phyloP scores from a whole-genome alignment of 2,888 invertebrate genomes.

The Empis stercorea region DNA sequence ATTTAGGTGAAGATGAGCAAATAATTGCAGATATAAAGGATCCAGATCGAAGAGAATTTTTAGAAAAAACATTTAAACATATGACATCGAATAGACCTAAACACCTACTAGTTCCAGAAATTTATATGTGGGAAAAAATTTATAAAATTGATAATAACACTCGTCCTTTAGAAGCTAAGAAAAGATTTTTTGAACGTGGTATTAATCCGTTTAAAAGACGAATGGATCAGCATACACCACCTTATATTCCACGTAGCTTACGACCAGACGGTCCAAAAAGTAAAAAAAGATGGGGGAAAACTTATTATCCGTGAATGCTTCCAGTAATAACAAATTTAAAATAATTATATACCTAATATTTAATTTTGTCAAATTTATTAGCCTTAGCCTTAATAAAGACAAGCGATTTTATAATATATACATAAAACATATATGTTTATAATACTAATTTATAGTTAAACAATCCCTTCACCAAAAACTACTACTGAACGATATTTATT shows the following conservation, averaged over 20 bases:
- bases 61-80: conserved; percentile 55
- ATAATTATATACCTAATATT: too few relatives aligned
- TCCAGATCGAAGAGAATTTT: conserved; percentile 52
- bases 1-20: conserved; percentile 43
- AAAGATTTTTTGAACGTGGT: conserved; percentile 57
- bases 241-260: conserved; percentile 55
- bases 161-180: conserved; percentile 51
- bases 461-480: too few relatives aligned
- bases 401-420: too few relatives aligned
- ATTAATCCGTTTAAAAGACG: conserved; percentile 48
- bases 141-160: conserved; percentile 62
- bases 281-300: conserved; percentile 50
- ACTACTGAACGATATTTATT: too few relatives aligned
- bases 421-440: too few relatives aligned
- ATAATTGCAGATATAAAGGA: conserved; percentile 53
- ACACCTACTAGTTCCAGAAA: conserved; percentile 50
- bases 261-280: conserved; percentile 47
- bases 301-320: conserved; percentile 67
- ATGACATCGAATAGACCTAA: conserved; percentile 54
- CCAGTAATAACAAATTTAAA: too few relatives aligned
- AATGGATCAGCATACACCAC: conserved; percentile 51
- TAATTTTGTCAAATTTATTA: too few relatives aligned
- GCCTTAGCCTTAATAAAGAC: too few relatives aligned
- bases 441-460: too few relatives aligned
- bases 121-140: conserved; percentile 70